Evolutionary conservation across 2,888 invertebrate species (phyloP), one percentile per base, ranked within the genome.

Genomic region (Melangyna quadrimaculata): DNA sequence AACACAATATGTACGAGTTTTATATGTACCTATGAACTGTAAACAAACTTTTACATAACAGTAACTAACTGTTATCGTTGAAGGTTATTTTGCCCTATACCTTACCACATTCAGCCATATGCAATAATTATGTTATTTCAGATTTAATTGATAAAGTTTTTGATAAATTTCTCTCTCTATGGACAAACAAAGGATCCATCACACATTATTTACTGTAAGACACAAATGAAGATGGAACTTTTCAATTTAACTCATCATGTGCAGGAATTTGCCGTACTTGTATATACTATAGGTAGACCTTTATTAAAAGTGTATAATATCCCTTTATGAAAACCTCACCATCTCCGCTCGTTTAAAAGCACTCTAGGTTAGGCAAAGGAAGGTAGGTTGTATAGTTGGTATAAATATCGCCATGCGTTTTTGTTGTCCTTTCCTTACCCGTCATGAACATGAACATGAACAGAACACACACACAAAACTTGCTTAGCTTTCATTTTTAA

Each of bases 61-160:
- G n/a, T 8, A 4, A 19, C 22, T 4, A 59, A 12, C 6, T 57
- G n/a, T 22, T 19, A 17, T 55, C 22, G 8, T 51, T 27, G 48
- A 48, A 22, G 19, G 10, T 1, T 3, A 17, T n/a, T n/a, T n/a
- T n/a, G n/a, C 3, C 2, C 10, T 2, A 5, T 43, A 19, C 24
- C 14, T n/a, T n/a, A n/a, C n/a, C n/a, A 27, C 27, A 51, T 17
- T 24, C 32, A 53, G 12, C 43, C 29, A 32, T n/a, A n/a, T 17
- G 14, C 32, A 3, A 8, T 63, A 71, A 72, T 72, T 53, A 72
- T 53, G 43, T 71, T 57, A 77, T 65, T 72, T 82, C 7, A 19
- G 24, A n/a, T 67, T 72, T 77, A 82, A 82, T 82, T 82, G 71
- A 72, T 59, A 77, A 82, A 78, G 67, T 82, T 82, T 55, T 37